A percentile compares a stretch with the other conserved stretches of the same genome.
phyloP scores from a whole-genome alignment of 2,888 invertebrate species.

The Cheilosia soror region DNA sequence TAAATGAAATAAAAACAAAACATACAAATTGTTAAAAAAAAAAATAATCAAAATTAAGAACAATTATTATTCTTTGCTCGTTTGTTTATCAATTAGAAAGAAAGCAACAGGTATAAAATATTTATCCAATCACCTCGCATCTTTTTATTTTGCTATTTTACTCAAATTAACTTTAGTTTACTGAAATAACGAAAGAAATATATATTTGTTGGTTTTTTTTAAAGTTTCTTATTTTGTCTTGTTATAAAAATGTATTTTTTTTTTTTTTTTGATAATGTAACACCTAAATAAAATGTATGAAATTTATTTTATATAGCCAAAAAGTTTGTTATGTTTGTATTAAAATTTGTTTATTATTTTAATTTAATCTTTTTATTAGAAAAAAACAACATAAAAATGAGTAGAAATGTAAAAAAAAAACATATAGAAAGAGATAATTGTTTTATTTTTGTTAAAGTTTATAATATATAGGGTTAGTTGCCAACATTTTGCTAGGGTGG shows the following conservation, averaged over 20 bases:
- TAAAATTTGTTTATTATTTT: constrained; percentile 50
- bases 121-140: constrained; percentile 76
- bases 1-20: constrained; percentile 31
- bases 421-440: constrained; percentile 16
- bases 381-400: constrained; percentile 40
- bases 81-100: constrained; percentile 72
- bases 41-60: constrained; percentile 36
- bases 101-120: constrained; percentile 75
- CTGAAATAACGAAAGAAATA: constrained; percentile 76
- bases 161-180: constrained; percentile 75
- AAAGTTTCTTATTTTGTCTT: constrained; percentile 36
- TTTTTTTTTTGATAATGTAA: constrained; percentile 34
- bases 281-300: constrained; percentile 28
- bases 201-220: constrained; percentile 72
- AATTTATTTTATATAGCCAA: constrained; percentile 36
- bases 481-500: constrained; percentile 22
- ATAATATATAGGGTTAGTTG: constrained; percentile 25
- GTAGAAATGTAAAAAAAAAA: constrained; percentile 10
- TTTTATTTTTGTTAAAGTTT: constrained; percentile 9
- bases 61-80: constrained; percentile 60
- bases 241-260: constrained; percentile 41
- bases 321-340: constrained; percentile 53
- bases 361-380: constrained; percentile 5
- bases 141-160: constrained; percentile 75
- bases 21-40: constrained; percentile 23